phyloP scores from a whole-genome alignment of 2,888 invertebrate species.

The Trachelus iudaicus region DNA sequence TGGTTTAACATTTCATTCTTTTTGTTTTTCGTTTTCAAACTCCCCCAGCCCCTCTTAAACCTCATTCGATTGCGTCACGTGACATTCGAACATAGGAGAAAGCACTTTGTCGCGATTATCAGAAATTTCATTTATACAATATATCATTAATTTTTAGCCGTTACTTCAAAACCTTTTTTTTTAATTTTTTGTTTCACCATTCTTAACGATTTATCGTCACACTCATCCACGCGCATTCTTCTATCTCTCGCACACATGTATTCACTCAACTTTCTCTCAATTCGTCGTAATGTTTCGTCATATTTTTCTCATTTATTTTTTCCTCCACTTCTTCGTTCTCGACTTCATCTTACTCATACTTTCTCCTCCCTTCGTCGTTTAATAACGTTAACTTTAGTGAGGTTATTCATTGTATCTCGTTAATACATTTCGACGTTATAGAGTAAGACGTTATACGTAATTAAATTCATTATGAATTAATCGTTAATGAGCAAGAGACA shows the following conservation, averaged over 20 bases:
- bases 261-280: neutral
- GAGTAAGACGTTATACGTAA: constrained; percentile 26
- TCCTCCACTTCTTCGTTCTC: neutral
- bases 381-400: constrained; percentile 20
- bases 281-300: neutral
- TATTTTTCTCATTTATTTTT: neutral
- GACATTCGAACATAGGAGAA: constrained; percentile 15
- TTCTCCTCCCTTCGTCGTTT: neutral
- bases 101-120: constrained; percentile 28
- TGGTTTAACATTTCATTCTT: constrained; percentile 6
- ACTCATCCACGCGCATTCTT: neutral
- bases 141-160: constrained; percentile 30
- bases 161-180: constrained; percentile 22
- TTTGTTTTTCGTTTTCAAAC: constrained; percentile 2
- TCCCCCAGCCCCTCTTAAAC: neutral
- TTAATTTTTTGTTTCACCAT: constrained; percentile 21
- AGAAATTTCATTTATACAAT: constrained; percentile 35
- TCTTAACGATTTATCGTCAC: constrained; percentile 5
- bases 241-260: neutral
- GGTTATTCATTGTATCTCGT: constrained; percentile 28
- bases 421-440: constrained; percentile 20
- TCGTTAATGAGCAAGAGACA: constrained; percentile 59
- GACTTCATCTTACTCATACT: neutral
- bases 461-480: constrained; percentile 40
- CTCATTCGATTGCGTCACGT: constrained; percentile 17